Evolutionary conservation across 1,140 invertebrate species (phyloP).

Genomic region (Dermatophagoides farinae): DNA sequence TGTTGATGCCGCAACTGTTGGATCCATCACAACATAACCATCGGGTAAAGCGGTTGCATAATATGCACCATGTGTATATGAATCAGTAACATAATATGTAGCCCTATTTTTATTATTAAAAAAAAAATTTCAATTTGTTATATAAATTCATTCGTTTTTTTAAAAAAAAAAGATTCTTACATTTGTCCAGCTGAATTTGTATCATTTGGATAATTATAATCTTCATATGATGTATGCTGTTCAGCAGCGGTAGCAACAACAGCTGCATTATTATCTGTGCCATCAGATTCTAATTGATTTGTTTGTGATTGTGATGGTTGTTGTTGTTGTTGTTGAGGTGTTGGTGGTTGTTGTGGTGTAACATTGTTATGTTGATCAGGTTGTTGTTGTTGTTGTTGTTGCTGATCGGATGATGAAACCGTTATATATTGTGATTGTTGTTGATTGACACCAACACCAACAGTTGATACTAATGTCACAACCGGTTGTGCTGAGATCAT

Average conservation of each 20-base stretch:
- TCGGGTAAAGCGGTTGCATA: conserved; percentile 13
- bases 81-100: conserved; percentile 13
- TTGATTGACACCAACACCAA: background rate
- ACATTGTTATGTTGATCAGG: no score
- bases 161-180: background rate
- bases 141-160: background rate
- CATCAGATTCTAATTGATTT: background rate
- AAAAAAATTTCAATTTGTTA: background rate
- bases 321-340: background rate
- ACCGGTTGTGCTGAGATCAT: conserved; percentile 9
- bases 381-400: background rate
- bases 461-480: conserved; percentile 2
- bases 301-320: background rate
- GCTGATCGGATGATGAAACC: background rate
- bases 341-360: background rate
- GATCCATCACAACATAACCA: conserved; percentile 15
- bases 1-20: conserved; percentile 3
- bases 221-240: conserved; percentile 7
- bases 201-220: conserved; percentile 13
- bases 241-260: background rate
- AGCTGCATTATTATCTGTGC: background rate
- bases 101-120: background rate
- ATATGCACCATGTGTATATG: conserved; percentile 12
- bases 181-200: conserved; percentile 7
- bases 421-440: background rate